Conservation (phyloP, 2,888 invertebrate species). For the Orchesellides sinensis region DNA sequence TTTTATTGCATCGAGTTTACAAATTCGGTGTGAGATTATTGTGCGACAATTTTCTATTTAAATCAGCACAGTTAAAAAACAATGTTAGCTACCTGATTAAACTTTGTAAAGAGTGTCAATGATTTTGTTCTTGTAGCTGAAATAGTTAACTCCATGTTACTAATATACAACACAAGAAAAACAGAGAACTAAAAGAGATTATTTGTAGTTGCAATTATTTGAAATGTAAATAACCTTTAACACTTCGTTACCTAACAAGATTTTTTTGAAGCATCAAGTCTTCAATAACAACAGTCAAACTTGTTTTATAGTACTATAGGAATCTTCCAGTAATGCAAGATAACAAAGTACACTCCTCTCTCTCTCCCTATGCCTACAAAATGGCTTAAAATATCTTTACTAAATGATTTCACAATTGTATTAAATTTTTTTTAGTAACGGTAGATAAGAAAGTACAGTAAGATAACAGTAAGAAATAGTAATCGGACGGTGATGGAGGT, state of each 20-base stretch:
- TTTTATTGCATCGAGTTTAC: slow-evolving; percentile 58
- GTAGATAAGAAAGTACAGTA: too few relatives aligned
- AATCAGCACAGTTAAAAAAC: not conserved
- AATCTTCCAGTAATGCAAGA: not conserved
- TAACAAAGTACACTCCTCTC: not conserved
- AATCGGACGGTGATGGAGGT: slow-evolving; percentile 52
- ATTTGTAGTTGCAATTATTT: too few relatives aligned
- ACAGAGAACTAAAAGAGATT: too few relatives aligned
- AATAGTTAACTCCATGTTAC: too few relatives aligned
- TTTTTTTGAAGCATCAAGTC: not conserved
- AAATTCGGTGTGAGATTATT: slow-evolving; percentile 56
- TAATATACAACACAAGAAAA: too few relatives aligned
- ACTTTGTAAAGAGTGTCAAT: too few relatives aligned
- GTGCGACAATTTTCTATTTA: not conserved
- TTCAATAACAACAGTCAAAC: not conserved
- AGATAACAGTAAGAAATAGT: slow-evolving; percentile 33
- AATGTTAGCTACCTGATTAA: not conserved
- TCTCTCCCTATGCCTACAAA: too few relatives aligned
- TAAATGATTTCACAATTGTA: too few relatives aligned
- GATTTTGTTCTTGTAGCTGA: too few relatives aligned
- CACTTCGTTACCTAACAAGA: too few relatives aligned
- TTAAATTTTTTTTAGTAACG: not conserved
- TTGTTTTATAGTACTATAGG: not conserved
- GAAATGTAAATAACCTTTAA: too few relatives aligned
- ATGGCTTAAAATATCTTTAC: too few relatives aligned